Evolutionary conservation across 2,888 invertebrate species (phyloP).

Genomic region (Ommatoiulus sabulosus): DNA sequence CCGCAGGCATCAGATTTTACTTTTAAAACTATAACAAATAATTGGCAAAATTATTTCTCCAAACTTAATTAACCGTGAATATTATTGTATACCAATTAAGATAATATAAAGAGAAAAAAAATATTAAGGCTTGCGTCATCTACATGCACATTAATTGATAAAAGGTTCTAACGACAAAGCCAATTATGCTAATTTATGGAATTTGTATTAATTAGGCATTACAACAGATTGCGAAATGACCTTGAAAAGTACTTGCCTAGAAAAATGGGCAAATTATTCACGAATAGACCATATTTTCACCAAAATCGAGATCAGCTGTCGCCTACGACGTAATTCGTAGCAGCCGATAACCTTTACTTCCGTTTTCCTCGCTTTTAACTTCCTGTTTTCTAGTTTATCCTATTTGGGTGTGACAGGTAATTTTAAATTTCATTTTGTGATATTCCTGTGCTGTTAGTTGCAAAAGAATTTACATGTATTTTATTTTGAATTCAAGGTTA

Average conservation of each 20-base stretch:
- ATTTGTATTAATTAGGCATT: background rate
- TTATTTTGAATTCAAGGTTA: background rate
- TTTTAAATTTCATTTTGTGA: background rate
- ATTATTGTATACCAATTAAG: background rate
- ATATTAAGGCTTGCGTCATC: conserved; percentile 9
- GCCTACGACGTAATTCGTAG: conserved; percentile 27
- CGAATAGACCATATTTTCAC: background rate
- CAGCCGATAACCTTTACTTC: conserved; percentile 8
- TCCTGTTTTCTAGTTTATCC: background rate
- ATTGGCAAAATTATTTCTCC: background rate
- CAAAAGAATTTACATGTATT: background rate
- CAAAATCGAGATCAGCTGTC: background rate
- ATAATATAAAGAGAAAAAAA: background rate
- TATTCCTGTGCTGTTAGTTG: background rate
- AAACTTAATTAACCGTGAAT: background rate
- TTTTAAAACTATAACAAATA: conserved; percentile 21
- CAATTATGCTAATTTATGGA: background rate
- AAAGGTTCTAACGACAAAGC: background rate
- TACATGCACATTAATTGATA: background rate
- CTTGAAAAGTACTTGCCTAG: background rate
- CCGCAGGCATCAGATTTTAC: conserved; percentile 50
- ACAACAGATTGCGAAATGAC: background rate
- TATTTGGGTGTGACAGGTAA: conserved; percentile 47
- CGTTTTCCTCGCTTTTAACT: background rate
- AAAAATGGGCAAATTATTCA: background rate